Evolutionary conservation across 2,113 vertebrate species (phyloP).

Genomic region (Parotia lawesii): DNA sequence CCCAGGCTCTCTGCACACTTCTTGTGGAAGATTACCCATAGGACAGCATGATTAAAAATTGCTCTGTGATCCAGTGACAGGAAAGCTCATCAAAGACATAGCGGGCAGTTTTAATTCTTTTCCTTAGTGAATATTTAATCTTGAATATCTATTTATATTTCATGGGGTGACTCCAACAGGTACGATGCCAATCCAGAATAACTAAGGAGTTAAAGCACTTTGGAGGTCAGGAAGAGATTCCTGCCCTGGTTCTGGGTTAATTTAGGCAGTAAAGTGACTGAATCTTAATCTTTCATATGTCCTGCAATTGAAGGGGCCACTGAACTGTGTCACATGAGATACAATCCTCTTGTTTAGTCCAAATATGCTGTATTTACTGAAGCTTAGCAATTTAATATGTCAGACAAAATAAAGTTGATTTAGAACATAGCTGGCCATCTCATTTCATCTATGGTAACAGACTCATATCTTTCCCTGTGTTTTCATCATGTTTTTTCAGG

Average conservation of each 20-base stretch:
- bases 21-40: neutral
- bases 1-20: fast-evolving
- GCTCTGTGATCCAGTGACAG: neutral
- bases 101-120: neutral
- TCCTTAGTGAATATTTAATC: neutral
- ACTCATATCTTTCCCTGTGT: neutral
- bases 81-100: neutral
- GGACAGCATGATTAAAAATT: neutral
- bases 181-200: neutral
- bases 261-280: neutral
- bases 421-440: neutral
- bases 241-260: neutral
- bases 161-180: neutral
- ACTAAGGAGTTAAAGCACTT: neutral
- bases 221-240: neutral
- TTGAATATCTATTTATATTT: neutral
- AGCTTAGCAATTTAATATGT: neutral
- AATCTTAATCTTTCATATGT: neutral
- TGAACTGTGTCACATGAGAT: neutral
- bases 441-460: neutral
- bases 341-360: neutral
- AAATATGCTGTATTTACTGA: neutral
- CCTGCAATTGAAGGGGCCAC: neutral
- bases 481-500: neutral
- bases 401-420: neutral